Percentiles rank a stretch among this genome's conserved stretches.
phyloP scores from a whole-genome alignment of 2,797 vertebrate species.

The Setipinna tenuifilis region DNA sequence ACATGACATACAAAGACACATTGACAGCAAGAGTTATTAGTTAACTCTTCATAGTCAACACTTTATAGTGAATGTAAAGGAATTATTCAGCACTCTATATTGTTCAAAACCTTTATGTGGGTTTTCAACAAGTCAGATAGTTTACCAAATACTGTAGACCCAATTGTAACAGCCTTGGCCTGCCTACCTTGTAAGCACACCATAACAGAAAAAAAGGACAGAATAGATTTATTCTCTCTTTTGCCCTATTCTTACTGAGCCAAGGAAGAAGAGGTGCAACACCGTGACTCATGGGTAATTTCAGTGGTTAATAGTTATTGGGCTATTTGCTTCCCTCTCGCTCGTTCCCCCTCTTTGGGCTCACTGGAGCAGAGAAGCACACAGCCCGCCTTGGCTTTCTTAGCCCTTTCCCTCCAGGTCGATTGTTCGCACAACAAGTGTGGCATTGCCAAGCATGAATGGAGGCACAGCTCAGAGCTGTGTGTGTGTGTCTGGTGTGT shows the following conservation, averaged over 20 bases:
- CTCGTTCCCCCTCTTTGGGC: not conserved
- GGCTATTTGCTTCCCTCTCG: not conserved
- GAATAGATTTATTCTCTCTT: not conserved
- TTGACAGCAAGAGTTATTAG: too few species aligned
- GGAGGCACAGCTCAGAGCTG: not conserved
- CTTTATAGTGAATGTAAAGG: not conserved
- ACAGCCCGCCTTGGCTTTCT: not conserved
- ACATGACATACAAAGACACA: not conserved
- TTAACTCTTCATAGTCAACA: not conserved
- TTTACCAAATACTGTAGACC: not conserved
- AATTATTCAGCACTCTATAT: not conserved
- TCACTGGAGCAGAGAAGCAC: not conserved
- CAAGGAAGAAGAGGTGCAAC: not conserved
- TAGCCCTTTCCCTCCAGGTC: conserved; percentile 19
- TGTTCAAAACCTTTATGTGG: not conserved
- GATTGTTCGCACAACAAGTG: not conserved
- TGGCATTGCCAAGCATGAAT: conserved; percentile 16
- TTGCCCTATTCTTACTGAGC: conserved; percentile 5
- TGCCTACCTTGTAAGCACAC: not conserved
- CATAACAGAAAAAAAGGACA: not conserved
- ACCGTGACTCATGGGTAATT: conserved; percentile 30
- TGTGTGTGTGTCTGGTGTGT: too few species aligned
- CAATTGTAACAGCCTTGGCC: not conserved
- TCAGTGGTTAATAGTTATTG: conserved; percentile 8
- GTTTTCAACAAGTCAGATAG: not conserved